phyloP scores from a whole-genome alignment of 35 echinoderm and acorn worm genomes.

The Heliocidaris erythrogramma region DNA sequence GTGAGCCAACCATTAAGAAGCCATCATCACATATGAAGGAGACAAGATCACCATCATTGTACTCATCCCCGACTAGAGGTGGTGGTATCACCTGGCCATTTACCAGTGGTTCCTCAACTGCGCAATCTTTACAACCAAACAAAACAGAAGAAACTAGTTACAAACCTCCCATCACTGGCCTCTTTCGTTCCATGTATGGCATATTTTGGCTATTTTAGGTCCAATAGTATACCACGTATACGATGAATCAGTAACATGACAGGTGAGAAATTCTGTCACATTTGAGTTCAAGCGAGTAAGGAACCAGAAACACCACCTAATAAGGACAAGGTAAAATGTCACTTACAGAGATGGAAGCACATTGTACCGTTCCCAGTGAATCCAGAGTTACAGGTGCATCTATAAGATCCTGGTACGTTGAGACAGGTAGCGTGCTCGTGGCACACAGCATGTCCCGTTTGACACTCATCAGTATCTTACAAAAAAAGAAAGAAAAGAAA shows the following conservation, averaged over 20 bases:
- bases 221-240: too few relatives aligned
- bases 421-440: slow-evolving; percentile 30
- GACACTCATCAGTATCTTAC: slow-evolving; percentile 34
- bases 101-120: neutral
- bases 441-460: neutral
- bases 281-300: neutral
- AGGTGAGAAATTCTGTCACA: neutral
- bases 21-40: neutral
- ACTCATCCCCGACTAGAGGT: neutral
- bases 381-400: neutral
- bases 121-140: neutral
- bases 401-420: neutral
- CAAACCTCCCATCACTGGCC: too few relatives aligned
- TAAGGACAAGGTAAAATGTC: neutral
- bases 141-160: too few relatives aligned
- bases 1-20: slow-evolving; percentile 30
- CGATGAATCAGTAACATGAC: neutral
- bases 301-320: neutral
- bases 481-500: too few relatives aligned
- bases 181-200: too few relatives aligned
- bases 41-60: neutral
- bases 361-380: neutral
- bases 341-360: slow-evolving; percentile 8
- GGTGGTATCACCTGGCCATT: slow-evolving; percentile 8
- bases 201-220: neutral